Evolutionary conservation across 2,113 vertebrate genomes (phyloP).

Genomic region (Cynopterus brachyotis): DNA sequence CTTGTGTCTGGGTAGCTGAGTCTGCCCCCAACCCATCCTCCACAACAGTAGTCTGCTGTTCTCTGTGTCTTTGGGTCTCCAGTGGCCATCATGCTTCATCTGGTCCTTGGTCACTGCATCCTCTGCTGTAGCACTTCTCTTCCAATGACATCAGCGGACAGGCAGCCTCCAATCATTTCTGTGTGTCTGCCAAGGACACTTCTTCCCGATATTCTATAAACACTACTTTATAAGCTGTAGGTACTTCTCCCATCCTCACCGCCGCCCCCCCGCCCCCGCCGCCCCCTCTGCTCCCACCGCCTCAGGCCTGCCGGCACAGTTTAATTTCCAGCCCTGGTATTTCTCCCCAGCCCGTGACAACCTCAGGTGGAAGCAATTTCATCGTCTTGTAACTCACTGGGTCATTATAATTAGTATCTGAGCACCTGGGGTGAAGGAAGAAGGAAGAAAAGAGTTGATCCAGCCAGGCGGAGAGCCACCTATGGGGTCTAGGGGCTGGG

Average conservation of each 20-base stretch:
- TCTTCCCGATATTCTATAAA: slow-evolving; percentile 59
- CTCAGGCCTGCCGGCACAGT: slow-evolving; percentile 71
- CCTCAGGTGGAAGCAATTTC: slow-evolving; percentile 79
- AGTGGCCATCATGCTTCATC: background rate
- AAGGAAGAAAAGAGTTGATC: slow-evolving; percentile 58
- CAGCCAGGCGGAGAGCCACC: slow-evolving; percentile 57
- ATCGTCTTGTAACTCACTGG: slow-evolving; percentile 78
- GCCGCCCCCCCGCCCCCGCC: too few relatives aligned
- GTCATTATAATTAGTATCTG: slow-evolving; percentile 77
- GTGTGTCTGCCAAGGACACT: background rate
- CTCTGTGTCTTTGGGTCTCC: background rate
- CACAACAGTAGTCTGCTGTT: background rate
- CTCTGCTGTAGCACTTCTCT: background rate
- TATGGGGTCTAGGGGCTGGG: background rate
- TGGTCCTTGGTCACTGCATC: background rate
- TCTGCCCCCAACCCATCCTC: background rate
- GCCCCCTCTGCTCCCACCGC: slow-evolving; percentile 46
- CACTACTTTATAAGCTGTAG: slow-evolving; percentile 66
- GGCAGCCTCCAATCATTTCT: background rate
- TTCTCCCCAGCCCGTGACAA: slow-evolving; percentile 74
- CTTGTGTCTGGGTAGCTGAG: background rate
- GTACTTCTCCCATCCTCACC: slow-evolving; percentile 14
- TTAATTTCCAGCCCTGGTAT: slow-evolving; percentile 78
- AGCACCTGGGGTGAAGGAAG: slow-evolving; percentile 69
- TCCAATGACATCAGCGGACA: background rate